Base-by-base conservation (phyloP, 2,113 vertebrate genomes). In the Opisthocomus hoazin region DNA sequence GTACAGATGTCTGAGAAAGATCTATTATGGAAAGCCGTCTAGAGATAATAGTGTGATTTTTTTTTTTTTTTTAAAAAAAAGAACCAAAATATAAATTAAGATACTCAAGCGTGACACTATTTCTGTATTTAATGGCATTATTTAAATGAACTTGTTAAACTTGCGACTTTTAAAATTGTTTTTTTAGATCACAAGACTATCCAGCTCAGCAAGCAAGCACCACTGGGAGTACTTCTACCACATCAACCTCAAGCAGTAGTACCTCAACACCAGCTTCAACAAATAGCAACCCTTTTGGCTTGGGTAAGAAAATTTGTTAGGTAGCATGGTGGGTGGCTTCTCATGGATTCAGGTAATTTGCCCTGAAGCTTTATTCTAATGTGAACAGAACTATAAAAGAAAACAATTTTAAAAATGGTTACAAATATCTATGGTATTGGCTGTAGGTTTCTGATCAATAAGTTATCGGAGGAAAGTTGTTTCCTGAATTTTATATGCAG, bases 171-270 rank as follows among this genome's bases (percentile, higher is more conserved):
- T 73, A 51, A 91, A 90, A 36, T 91, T 87, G 21, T 6, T 45
- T 73, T 85, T 96, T 80, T 69, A 98, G 98, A 95, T 96, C 98
- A 71, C 98, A 98, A 94, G 98, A 98, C 79, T 95, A 97, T 57
- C 50, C 98, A 93, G 41, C 96, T 96, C 98, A 98, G 78, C 98
- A 98, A 81, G 89, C 98, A 89, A 97, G 70, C 75, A 96, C 84
- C 71, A 69, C 97, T 92, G 97, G 96, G 90, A 98, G 84, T 94
- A 96, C 87, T 90, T 85, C 88, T 89, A 96, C 97, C 14, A 97
- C 97, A 41, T 95, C 98, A 61, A 88, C 98, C 64, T 85, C 98
- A 95, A 96, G 98, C 78, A 98, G 65, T 93, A 98, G 89, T 95
- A 98, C 97, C 22, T 93, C 98, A 88, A 97, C 97, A 66, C 48